Evolutionary conservation across 2,113 vertebrate genomes (phyloP), one percentile per base, ranked within the genome.

Genomic region (Garra rufa): DNA sequence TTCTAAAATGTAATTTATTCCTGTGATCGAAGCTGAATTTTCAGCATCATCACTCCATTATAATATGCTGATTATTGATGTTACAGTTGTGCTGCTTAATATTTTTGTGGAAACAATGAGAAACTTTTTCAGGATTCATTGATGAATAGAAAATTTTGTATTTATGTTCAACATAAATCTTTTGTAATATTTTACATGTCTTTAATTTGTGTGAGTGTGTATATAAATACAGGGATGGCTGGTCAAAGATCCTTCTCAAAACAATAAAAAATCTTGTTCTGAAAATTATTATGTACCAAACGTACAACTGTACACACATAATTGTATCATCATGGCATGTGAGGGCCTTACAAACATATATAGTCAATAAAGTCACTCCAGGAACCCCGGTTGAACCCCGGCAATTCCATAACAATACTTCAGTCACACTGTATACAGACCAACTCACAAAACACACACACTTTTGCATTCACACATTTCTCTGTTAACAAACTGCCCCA

Each of bases 231-330:
- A 9, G 3, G 0, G 8, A 67, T 19, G 63, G 34, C 30, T 19
- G 28, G 24, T 50, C 24, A 50, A 74, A 50, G 24, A 48, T 73
- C 41, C 70, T 73, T 44, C 21, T 74, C n/a, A 74, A 50, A 48
- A 50, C 71, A 74, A 48, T 9, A 14, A 6, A 46, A 19, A 28
- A 44, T 46, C 11, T n/a, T 38, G 28, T 55, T 52, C 46, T n/a
- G 28, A 55, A 76, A 76, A 17, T 19, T 14, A 7, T 76, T 38
- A 34, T 50, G 43, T 30, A 10, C 43, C 3, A 28, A 74, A 74
- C 73, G 30, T 13, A 70, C 17, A 43, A 0, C 44, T 11, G 50
- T 17, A 48, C 15, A 34, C 13, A 52, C 8, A 76, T 10, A 76
- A 52, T 19, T 17, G 24, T 15, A 74, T 46, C 71, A 10, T 26